Percentiles rank a stretch among this genome's conserved stretches.
Evolutionary conservation across 2,113 vertebrate species (phyloP).

Genomic region (Mastomys coucha): DNA sequence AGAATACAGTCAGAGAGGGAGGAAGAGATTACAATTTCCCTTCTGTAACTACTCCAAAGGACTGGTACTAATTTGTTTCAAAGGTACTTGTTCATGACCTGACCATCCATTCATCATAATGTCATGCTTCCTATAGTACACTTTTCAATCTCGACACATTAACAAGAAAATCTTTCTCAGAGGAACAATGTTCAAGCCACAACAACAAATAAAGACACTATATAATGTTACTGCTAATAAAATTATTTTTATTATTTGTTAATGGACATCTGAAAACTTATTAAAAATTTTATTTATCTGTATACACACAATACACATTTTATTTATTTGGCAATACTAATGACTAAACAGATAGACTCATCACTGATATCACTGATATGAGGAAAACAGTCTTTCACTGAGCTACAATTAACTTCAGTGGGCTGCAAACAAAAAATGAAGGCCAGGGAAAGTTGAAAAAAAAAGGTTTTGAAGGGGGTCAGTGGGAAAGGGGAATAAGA

Average conservation of each 20-base stretch:
- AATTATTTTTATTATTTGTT: neutral
- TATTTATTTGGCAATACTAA: neutral
- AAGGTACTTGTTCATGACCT: neutral
- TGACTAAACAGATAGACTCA: neutral
- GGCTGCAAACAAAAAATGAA: neutral
- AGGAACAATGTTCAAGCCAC: neutral
- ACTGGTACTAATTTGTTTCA: neutral
- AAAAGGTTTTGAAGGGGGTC: no score
- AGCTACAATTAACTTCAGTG: neutral
- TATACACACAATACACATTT: neutral
- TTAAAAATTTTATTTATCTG: neutral
- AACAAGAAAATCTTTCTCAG: neutral
- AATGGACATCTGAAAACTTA: neutral
- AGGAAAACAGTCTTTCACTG: neutral
- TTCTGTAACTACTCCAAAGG: neutral
- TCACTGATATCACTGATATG: neutral
- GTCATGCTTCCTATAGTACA: neutral
- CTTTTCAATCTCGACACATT: neutral
- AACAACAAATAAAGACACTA: neutral
- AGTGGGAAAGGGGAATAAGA: neutral
- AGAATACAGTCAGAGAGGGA: neutral
- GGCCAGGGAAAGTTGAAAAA: no score
- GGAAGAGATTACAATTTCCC: neutral
- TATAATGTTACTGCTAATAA: neutral
- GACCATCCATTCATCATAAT: neutral